Evolutionary conservation across 2,113 vertebrate genomes (phyloP), one percentile per base, ranked within the genome.

Genomic region (Tetrax tetrax): DNA sequence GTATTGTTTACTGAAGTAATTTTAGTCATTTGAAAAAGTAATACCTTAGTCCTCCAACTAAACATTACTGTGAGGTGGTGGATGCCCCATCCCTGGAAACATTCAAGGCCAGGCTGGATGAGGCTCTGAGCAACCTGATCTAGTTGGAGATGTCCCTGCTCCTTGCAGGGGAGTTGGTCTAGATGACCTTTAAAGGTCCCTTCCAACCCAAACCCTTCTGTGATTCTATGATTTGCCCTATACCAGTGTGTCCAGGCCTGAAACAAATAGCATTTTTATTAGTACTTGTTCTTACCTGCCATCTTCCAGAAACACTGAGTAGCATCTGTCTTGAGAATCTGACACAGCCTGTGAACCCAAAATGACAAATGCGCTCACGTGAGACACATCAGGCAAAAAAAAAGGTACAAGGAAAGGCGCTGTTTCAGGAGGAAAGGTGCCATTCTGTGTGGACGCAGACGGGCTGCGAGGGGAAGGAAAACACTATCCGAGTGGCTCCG

Each of bases 381-480:
- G 43, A 75, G 57, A 66, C 76, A 8, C 50, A 8, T 1, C 24
- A 8, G 31, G 29, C 41, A 43, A 41, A 4, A 7, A 43, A 41
- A 4, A 7, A 38, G 20, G 8, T 0, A 10, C 0, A 15, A 1
- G 43, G 12, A 4, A 33, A 45, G 9, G 1, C 2, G 0, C 54
- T 4, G n/a, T 7, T 20, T 21, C 45, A 43, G 41, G 41, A 15
- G 41, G 41, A 43, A 43, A 43, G 41, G 41, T 43, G 41, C 41
- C 14, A 15, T 6, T 43, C 41, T 5, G 47, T 0, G 14, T 1
- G 38, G 53, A 5, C 3, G 23, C 0, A 31, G 7, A 19, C 2
- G 31, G 61, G 61, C 24, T 18, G 66, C 15, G 24, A 12, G 33
- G 38, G 70, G 20, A 48, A 48, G 41, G 41, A 14, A 11, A 18